Conservation (phyloP, 2,888 invertebrate species). For the Thysanoteuthis rhombus region DNA sequence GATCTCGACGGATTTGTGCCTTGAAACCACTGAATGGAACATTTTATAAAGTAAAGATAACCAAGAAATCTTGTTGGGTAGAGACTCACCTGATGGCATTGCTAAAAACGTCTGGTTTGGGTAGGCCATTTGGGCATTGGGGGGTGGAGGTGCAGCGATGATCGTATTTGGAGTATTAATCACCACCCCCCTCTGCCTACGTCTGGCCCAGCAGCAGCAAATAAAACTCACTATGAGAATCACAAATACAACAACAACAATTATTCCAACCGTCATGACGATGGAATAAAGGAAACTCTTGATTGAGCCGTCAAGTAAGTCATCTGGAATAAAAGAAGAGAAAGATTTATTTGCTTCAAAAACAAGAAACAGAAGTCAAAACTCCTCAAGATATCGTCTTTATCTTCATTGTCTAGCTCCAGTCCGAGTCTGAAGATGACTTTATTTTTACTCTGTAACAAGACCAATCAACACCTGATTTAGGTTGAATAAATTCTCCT, state of each 20-base stretch:
- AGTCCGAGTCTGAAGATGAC: too few species aligned
- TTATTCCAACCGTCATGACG: neutral
- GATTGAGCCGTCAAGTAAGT: neutral
- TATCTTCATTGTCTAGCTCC: too few species aligned
- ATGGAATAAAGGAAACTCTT: neutral
- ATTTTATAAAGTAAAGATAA: neutral
- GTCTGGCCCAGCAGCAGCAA: neutral
- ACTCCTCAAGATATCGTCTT: too few species aligned
- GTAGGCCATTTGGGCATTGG: neutral
- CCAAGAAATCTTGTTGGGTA: neutral
- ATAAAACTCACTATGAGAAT: neutral
- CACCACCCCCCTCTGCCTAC: neutral
- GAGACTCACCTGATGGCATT: neutral
- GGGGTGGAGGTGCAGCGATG: neutral
- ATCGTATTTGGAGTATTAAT: neutral
- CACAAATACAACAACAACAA: neutral
- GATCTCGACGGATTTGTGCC: too few species aligned
- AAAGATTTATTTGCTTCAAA: too few species aligned
- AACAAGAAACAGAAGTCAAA: too few species aligned
- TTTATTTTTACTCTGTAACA: too few species aligned
- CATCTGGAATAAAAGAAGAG: neutral
- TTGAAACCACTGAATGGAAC: too few species aligned
- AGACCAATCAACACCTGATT: too few species aligned
- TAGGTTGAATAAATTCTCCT: too few species aligned
- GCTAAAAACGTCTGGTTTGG: neutral